These are phyloP conservation scores for Ariopsis seemanni DNA, from an alignment of 2,113 vertebrate species.

Conservation along the genomic window DNA sequence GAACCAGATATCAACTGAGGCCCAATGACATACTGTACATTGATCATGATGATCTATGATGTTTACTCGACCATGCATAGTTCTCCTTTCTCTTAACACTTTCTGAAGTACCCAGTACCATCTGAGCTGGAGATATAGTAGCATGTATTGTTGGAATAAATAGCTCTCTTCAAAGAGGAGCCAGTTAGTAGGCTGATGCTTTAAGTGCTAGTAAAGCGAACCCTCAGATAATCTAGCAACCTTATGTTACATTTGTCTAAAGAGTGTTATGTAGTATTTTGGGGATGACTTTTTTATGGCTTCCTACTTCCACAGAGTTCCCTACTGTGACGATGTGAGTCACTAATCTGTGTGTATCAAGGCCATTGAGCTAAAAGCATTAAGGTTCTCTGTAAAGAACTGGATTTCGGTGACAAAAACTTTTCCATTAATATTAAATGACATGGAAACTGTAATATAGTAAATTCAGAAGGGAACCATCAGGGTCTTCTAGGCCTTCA, in stretches of 20 bases:
- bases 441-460: neutral
- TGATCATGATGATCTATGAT: too few relatives aligned
- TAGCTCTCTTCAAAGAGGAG: neutral
- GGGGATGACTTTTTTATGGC: constrained; percentile 48
- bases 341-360: constrained; percentile 30
- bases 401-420: neutral
- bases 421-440: neutral
- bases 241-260: constrained; percentile 66
- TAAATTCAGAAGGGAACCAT: too few relatives aligned
- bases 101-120: neutral
- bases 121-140: neutral
- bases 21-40: neutral
- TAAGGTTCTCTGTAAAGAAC: neutral
- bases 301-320: constrained; percentile 39
- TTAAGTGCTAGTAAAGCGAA: constrained; percentile 47
- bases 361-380: constrained; percentile 4
- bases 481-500: too few relatives aligned
- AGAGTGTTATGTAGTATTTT: constrained; percentile 67
- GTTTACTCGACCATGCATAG: neutral
- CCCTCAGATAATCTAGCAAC: constrained; percentile 57
- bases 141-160: neutral
- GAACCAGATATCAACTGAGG: neutral
- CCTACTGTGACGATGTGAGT: constrained; percentile 51
- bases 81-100: neutral
- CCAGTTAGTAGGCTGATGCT: constrained; percentile 35